Evolutionary conservation across 2,113 vertebrate species (phyloP).

Genomic region (Synchiropus splendidus): DNA sequence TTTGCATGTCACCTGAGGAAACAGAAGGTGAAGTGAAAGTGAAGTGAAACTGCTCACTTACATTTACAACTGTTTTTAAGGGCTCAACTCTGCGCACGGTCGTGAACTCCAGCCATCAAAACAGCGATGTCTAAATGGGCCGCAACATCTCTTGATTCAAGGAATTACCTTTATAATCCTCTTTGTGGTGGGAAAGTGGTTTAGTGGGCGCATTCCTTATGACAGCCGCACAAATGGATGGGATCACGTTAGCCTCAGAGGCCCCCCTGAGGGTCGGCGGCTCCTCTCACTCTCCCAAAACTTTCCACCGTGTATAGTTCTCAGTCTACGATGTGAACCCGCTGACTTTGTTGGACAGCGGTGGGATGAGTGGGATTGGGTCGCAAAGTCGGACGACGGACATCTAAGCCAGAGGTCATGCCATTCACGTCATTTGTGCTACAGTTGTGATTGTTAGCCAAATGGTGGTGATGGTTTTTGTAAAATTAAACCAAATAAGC

Average conservation of each 20-base stretch:
- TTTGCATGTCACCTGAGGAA: too few species aligned
- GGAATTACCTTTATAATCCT: constrained; percentile 66
- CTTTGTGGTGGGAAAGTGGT: constrained; percentile 69
- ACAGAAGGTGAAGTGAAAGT: too few species aligned
- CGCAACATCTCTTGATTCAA: constrained; percentile 55
- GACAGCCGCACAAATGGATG: constrained; percentile 55
- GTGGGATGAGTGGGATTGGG: constrained; percentile 19
- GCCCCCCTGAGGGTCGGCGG: constrained; percentile 30
- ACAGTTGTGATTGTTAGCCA: too few species aligned
- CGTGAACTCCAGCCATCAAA: too few species aligned
- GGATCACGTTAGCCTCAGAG: constrained; percentile 58
- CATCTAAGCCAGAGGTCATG: constrained; percentile 27
- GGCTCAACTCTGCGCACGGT: too few species aligned
- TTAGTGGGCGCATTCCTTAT: constrained; percentile 59
- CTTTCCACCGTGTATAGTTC: constrained; percentile 55
- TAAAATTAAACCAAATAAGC: too few species aligned
- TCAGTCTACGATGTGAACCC: constrained; percentile 34
- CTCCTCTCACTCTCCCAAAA: constrained; percentile 46
- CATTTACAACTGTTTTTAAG: too few species aligned
- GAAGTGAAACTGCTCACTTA: too few species aligned
- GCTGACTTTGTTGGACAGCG: constrained; percentile 30
- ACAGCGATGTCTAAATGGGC: constrained; percentile 42
- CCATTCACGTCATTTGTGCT: too few species aligned
- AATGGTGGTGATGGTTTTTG: too few species aligned
- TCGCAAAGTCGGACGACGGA: background rate